Evolutionary conservation across 2,888 invertebrate genomes (phyloP), one percentile per base, ranked within the genome.

Genomic region (Andrena bucephala): DNA sequence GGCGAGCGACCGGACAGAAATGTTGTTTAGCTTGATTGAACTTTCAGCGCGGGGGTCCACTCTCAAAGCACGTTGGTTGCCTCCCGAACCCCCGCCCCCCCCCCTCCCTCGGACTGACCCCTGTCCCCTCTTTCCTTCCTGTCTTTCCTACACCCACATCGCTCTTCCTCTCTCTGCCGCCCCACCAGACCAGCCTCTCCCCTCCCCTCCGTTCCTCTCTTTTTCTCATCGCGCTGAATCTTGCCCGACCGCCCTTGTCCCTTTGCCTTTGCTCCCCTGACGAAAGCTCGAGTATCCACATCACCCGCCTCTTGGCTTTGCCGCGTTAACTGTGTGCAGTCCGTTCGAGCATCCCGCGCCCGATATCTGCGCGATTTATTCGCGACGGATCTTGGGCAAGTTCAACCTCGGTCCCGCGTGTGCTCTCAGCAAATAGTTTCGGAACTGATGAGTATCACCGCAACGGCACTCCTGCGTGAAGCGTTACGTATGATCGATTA

Each of bases 21-120:
- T 91, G 92, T 91, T 92, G 92, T 91, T 92, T 90, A 91, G 92
- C 90, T 92, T 92, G 92, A 92, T 92, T 92, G 92, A 92, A 92
- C 92, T 91, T 89, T 87, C 89, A 87, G 84, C 85, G 87, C 74
- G 85, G 89, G 87, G 84, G 84, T 86, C 87, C 85, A 81, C 85
- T 89, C 90, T 91, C 90, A 90, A 90, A 90, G 89, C 91, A 81
- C 78, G 78, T 63, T 79, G 82, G 83, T 86, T 75, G 79, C 81
- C 81, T 16, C 42, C 42, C 0, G 1, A 16, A 4, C 4, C 13
- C 42, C 42, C 0, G 1, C 42, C 13, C 4, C 13, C 42, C 42
- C 16, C 0, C 42, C 20, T 20, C 42, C 16, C 16, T 5, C 42
- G 42, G 42, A 42, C 42, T 42, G 42, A 67, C 77, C 59, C 71